These are phyloP conservation scores for Paragorgia papillata DNA, from an alignment of 92 coral and sea anemone genomes.

Conservation along the genomic window DNA sequence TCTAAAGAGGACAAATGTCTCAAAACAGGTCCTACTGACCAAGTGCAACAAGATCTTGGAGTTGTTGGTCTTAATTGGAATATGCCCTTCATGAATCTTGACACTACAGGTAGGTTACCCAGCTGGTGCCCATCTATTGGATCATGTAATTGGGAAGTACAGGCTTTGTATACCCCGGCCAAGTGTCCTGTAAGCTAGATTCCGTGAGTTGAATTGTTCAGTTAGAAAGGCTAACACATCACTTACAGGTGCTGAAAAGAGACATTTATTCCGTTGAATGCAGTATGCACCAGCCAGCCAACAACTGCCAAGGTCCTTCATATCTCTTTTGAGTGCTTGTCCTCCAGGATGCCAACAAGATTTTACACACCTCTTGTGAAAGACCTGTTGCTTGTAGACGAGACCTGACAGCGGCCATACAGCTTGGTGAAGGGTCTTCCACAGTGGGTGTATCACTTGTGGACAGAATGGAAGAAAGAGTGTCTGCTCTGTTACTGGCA, in stretches of 20 bases:
- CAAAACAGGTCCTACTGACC: conserved; percentile 24
- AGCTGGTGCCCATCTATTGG: conserved; percentile 45
- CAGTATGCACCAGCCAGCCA: conserved; percentile 54
- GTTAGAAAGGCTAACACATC: conserved; percentile 52
- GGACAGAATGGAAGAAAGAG: conserved; percentile 58
- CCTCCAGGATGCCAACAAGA: conserved; percentile 33
- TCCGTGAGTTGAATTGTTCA: conserved; percentile 20
- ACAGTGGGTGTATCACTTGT: conserved; percentile 50
- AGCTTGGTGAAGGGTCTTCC: conserved; percentile 55
- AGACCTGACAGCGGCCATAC: conserved; percentile 51
- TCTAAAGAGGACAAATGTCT: conserved; percentile 24
- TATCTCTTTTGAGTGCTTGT: conserved; percentile 54
- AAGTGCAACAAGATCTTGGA: conserved; percentile 11
- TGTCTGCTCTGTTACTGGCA: conserved; percentile 39
- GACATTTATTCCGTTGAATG: conserved; percentile 42
- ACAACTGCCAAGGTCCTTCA: conserved; percentile 52
- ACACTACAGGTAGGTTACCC: conserved; percentile 56
- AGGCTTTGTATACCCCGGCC: conserved; percentile 42
- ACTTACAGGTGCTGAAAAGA: conserved; percentile 60
- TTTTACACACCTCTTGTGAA: conserved; percentile 38
- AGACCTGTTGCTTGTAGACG: conserved; percentile 44
- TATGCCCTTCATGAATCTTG: conserved; percentile 50
- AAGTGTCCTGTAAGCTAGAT: conserved; percentile 47
- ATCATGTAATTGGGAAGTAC: conserved; percentile 53
- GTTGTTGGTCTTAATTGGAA: conserved; percentile 29